phyloP scores from a whole-genome alignment of 2,113 vertebrate genomes.

The Callorhinus ursinus region DNA sequence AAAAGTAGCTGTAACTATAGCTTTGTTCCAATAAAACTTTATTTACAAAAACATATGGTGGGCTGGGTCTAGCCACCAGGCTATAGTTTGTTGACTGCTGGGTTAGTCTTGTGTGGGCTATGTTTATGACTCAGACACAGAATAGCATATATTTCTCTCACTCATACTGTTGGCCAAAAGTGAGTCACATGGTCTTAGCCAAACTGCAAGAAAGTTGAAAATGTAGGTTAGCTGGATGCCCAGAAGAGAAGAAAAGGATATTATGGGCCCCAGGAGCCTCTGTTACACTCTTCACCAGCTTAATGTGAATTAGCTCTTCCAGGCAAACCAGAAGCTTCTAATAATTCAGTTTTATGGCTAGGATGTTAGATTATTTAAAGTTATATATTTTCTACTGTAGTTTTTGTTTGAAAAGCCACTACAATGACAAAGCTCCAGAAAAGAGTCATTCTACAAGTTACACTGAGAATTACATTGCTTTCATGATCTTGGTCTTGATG shows the following conservation, averaged over 20 bases:
- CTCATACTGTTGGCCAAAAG: neutral
- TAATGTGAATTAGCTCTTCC: neutral
- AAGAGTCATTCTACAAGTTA: neutral
- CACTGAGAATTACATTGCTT: neutral
- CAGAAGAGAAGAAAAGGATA: neutral
- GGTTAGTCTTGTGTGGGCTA: neutral
- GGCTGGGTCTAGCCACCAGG: neutral
- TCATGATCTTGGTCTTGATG: neutral
- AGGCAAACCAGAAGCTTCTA: neutral
- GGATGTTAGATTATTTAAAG: neutral
- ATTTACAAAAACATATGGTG: neutral
- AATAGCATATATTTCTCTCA: neutral
- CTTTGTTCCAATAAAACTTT: constrained; percentile 8
- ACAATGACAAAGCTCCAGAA: neutral
- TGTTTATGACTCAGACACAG: neutral
- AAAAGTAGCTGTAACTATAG: neutral
- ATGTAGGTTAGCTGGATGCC: neutral
- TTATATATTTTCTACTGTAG: neutral
- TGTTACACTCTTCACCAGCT: neutral
- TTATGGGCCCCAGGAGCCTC: neutral
- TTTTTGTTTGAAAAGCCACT: constrained; percentile 1
- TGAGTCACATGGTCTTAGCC: neutral
- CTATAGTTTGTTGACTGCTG: neutral
- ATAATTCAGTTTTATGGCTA: neutral
- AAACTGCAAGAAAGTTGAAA: neutral